phyloP scores from a whole-genome alignment of 2,888 invertebrate species.

The Heliconius ethilla region DNA sequence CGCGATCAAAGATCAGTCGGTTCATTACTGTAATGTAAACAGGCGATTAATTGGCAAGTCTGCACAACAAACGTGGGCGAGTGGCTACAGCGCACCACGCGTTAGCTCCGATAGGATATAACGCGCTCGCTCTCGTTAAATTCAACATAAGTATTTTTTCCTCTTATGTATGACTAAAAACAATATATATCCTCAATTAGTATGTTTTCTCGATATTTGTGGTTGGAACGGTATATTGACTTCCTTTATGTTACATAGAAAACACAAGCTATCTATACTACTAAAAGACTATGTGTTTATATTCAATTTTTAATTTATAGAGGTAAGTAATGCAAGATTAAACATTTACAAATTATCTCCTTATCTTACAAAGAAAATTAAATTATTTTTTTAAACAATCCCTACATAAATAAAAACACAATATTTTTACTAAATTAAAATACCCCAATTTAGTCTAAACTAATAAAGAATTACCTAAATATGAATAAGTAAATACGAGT shows the following conservation, averaged over 20 bases:
- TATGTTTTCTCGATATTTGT: constrained; percentile 21
- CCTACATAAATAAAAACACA: background rate
- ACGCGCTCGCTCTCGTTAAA: background rate
- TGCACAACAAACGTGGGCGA: constrained; percentile 48
- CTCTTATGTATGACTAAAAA: constrained; percentile 12
- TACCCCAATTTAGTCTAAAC: background rate
- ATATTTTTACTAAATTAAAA: background rate
- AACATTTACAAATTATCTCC: too few species aligned
- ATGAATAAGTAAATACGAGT: background rate
- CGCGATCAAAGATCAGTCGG: constrained; percentile 41
- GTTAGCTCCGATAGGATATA: constrained; percentile 24
- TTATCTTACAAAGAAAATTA: too few species aligned
- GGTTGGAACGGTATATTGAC: constrained; percentile 13
- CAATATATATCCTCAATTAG: constrained; percentile 24
- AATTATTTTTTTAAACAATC: too few species aligned
- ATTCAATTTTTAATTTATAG: background rate
- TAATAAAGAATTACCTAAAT: background rate
- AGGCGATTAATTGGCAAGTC: constrained; percentile 56
- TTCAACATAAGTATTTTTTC: constrained; percentile 14
- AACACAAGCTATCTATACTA: background rate
- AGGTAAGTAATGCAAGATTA: too few species aligned
- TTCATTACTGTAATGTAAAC: constrained; percentile 50
- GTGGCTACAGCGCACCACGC: constrained; percentile 40
- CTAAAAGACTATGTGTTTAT: background rate
- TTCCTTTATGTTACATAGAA: constrained; percentile 16